Evolutionary conservation across 2,797 vertebrate genomes (phyloP), one percentile per base, ranked within the genome.

Genomic region (Chlorospingus semifuscus): DNA sequence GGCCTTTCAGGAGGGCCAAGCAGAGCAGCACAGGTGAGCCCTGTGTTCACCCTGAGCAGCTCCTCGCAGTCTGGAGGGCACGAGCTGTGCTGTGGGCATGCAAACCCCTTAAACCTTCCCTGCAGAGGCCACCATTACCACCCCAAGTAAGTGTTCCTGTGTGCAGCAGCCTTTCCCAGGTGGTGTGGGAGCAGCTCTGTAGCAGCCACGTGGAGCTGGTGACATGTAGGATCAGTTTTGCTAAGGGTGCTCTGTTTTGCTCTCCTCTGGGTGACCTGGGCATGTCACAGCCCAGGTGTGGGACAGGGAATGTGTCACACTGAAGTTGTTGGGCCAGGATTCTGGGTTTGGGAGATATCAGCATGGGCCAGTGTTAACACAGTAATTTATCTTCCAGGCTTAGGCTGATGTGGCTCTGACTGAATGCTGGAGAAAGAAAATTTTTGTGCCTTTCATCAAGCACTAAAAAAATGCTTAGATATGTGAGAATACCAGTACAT

Each of bases 131-230:
- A 32, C 12, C 0, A 0, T 4, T 32, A 15, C 9, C 3, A 6
- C 24, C 57, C 1, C 9, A 5, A 42, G 24, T 4, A 4, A 46
- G 16, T 7, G 2, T 63, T 42, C 5, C 17, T 63, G 13, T 56
- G 44, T 0, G 0, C 1, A 0, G 34, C 2, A 3, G 36, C 20
- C 14, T n/a, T 56, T 70, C 44, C 27, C 20, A 22, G 29, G 4
- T 13, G 32, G 2, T 8, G 14, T 63, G 68, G 49, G 30, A 22
- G 3, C 61, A 7, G 1, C 4, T 29, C n/a, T 4, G 4, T 65
- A 41, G 78, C 47, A 44, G 42, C 37, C 12, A 0, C 0, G 2
- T 27, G 59, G 42, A 41, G 59, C 20, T 26, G 32, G 15, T 47
- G 42, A 61, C 36, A 5, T 12, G 16, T 3, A 12, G 14, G 9